Evolutionary conservation across 1,140 invertebrate species (phyloP).

Genomic region (Megathymus violae): DNA sequence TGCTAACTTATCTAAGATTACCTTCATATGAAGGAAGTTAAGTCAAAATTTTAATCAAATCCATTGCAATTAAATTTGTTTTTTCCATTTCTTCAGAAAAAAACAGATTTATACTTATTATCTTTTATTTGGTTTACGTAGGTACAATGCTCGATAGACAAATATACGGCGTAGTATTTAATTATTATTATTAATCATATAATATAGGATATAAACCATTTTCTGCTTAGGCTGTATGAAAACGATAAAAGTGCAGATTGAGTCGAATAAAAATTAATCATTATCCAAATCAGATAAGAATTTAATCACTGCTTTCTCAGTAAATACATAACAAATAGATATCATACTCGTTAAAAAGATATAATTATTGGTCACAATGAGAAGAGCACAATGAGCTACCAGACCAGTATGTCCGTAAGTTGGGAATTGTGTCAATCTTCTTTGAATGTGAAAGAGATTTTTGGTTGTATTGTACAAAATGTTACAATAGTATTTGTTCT

Average conservation of each 20-base stretch:
- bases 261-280: neutral
- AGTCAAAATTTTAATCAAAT: no score
- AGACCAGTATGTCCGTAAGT: no score
- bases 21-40: no score
- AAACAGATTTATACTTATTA: slow-evolving; percentile 1
- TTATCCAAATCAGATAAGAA: neutral
- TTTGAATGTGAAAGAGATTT: no score
- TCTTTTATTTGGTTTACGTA: slow-evolving; percentile 27
- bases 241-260: neutral
- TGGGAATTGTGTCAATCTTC: no score
- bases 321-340: neutral
- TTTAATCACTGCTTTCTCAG: neutral
- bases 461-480: neutral
- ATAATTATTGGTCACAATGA: neutral
- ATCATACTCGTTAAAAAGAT: neutral
- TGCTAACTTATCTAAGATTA: no score
- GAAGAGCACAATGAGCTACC: no score
- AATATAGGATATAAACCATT: neutral
- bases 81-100: neutral
- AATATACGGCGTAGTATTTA: neutral
- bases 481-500: neutral
- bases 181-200: neutral
- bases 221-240: neutral
- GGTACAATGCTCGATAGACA: slow-evolving; percentile 15
- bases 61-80: no score